Percentiles rank a stretch among this genome's conserved stretches.
phyloP scores from a whole-genome alignment of 1,140 invertebrate genomes.

The Wasmannia auropunctata region DNA sequence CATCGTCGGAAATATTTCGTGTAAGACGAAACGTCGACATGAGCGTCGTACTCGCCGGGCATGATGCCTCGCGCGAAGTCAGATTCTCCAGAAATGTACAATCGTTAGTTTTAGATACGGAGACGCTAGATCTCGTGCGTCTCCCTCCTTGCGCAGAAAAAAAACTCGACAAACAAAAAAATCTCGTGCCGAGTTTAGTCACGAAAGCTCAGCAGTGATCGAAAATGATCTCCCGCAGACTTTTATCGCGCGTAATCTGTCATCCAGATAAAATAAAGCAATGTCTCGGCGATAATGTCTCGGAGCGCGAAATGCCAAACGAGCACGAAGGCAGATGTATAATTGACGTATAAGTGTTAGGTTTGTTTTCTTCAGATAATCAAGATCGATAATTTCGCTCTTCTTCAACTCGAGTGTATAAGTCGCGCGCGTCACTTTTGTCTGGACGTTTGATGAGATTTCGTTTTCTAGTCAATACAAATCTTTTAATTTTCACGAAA shows the following conservation, averaged over 20 bases:
- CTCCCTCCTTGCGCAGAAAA: not conserved
- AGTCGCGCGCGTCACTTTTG: constrained; percentile 14
- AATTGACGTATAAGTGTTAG: not conserved
- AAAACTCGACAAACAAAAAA: not conserved
- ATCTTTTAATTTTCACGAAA: constrained; percentile 75
- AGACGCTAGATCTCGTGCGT: not conserved
- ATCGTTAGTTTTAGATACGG: constrained; percentile 79
- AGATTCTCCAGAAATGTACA: constrained; percentile 78
- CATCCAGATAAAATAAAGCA: constrained; percentile 10
- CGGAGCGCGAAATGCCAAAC: not conserved
- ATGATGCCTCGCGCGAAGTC: constrained; percentile 30
- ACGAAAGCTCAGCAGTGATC: not conserved
- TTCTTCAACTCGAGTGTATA: not conserved
- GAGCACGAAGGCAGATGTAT: not conserved
- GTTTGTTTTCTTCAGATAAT: constrained; percentile 18
- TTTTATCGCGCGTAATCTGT: constrained; percentile 26
- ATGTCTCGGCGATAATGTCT: constrained; percentile 22
- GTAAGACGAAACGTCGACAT: not conserved
- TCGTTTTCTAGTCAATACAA: constrained; percentile 76
- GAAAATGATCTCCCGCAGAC: not conserved
- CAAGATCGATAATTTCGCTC: constrained; percentile 14
- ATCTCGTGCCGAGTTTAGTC: not conserved
- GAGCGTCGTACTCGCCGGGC: not conserved
- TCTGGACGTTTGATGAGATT: constrained; percentile 19
- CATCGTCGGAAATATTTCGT: constrained; percentile 27